phyloP scores from a whole-genome alignment of 2,797 vertebrate species.

The Aselliscus stoliczkanus region DNA sequence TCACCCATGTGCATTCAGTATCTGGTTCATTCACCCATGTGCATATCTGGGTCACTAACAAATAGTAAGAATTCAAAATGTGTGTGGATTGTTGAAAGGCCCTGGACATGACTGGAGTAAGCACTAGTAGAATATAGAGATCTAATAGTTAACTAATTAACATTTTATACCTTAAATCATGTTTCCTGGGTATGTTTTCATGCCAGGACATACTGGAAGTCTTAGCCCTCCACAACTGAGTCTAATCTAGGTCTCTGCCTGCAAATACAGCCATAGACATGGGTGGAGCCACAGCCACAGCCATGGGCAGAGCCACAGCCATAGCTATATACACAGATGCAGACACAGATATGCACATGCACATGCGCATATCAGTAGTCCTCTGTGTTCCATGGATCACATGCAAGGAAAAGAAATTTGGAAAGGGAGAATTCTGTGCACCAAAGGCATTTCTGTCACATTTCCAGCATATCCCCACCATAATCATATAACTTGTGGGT shows the following conservation, averaged over 20 bases:
- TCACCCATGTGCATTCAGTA: background rate
- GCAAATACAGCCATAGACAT: background rate
- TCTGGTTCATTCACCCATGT: background rate
- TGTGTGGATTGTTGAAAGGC: background rate
- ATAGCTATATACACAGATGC: background rate
- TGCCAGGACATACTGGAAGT: background rate
- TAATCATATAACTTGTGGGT: no score
- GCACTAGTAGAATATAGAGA: background rate
- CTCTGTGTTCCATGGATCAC: background rate
- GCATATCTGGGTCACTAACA: background rate
- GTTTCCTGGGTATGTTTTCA: background rate
- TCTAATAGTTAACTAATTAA: no score
- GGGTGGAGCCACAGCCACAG: background rate
- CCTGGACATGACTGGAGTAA: background rate
- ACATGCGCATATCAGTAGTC: background rate
- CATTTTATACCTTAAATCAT: background rate
- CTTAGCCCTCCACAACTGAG: background rate
- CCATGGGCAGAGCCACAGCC: background rate
- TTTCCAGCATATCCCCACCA: background rate
- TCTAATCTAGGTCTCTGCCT: background rate
- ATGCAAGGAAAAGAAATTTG: background rate
- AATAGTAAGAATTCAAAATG: background rate
- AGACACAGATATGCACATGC: background rate
- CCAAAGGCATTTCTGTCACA: background rate
- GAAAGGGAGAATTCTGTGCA: background rate